phyloP scores from a whole-genome alignment of 2,888 invertebrate genomes.

The Ochropleura plecta region DNA sequence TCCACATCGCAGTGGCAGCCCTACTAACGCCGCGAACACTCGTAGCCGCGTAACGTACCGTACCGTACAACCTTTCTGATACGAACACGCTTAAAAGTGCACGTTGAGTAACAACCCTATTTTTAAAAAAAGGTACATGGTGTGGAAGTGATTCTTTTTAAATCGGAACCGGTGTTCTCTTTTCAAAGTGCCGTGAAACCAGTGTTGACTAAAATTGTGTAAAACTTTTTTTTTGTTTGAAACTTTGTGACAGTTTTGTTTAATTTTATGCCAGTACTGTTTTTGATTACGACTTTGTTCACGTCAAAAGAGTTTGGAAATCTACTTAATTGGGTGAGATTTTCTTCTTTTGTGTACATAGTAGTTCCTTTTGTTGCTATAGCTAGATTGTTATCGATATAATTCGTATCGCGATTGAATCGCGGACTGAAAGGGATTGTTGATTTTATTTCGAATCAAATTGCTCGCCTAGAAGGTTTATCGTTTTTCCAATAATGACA shows the following conservation, averaged over 20 bases:
- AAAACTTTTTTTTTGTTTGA: slow-evolving; percentile 59
- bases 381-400: slow-evolving; percentile 52
- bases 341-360: slow-evolving; percentile 37
- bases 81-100: slow-evolving; percentile 67
- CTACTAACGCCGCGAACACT: slow-evolving; percentile 79
- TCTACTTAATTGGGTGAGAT: slow-evolving; percentile 56
- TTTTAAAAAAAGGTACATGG: slow-evolving; percentile 54
- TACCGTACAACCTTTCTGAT: slow-evolving; percentile 61
- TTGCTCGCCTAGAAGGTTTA: slow-evolving; percentile 72
- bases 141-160: slow-evolving; percentile 63
- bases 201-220: slow-evolving; percentile 70
- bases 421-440: slow-evolving; percentile 66
- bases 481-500: slow-evolving; percentile 76
- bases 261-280: slow-evolving; percentile 43
- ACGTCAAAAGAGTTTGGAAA: slow-evolving; percentile 32
- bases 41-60: slow-evolving; percentile 69
- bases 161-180: slow-evolving; percentile 68
- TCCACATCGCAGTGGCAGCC: slow-evolving; percentile 83
- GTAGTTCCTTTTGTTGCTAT: slow-evolving; percentile 47
- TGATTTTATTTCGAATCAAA: slow-evolving; percentile 73
- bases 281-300: slow-evolving; percentile 37
- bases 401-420: slow-evolving; percentile 64
- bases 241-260: slow-evolving; percentile 65
- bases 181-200: slow-evolving; percentile 67
- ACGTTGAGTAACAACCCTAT: slow-evolving; percentile 65